Percentiles rank a stretch among this genome's conserved stretches.
Evolutionary conservation across 2,113 vertebrate species (phyloP).

Genomic region (Motacilla alba): DNA sequence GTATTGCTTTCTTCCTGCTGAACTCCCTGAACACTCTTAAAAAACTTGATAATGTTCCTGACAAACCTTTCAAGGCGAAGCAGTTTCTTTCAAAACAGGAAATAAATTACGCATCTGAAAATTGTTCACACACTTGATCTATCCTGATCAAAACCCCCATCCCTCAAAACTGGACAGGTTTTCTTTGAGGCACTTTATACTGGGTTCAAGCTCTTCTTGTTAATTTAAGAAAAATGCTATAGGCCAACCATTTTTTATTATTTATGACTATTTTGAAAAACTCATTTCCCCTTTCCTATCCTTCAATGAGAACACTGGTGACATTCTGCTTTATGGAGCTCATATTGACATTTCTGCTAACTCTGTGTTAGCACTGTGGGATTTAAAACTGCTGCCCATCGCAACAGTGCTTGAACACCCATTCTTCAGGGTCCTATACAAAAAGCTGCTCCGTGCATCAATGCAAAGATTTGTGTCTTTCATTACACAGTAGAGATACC

Average conservation of each 20-base stretch:
- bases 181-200: slow-evolving; percentile 4
- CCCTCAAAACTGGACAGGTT: not conserved
- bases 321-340: slow-evolving; percentile 9
- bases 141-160: not conserved
- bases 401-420: not conserved
- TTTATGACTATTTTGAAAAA: slow-evolving; percentile 59
- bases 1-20: slow-evolving; percentile 41
- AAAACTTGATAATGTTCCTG: slow-evolving; percentile 48
- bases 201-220: slow-evolving; percentile 12
- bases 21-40: slow-evolving; percentile 47
- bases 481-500: not conserved
- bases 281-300: slow-evolving; percentile 24
- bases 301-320: slow-evolving; percentile 9
- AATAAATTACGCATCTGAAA: slow-evolving; percentile 37
- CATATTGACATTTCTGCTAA: slow-evolving; percentile 20
- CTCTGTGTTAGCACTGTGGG: not conserved
- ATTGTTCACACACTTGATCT: slow-evolving; percentile 32
- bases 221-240: slow-evolving; percentile 57
- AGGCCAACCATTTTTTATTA: slow-evolving; percentile 44
- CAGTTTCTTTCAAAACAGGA: slow-evolving; percentile 53
- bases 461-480: not conserved
- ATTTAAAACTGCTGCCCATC: not conserved
- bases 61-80: slow-evolving; percentile 61
- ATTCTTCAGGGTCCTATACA: not conserved
- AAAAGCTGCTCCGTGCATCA: not conserved